Evolutionary conservation across 2,888 invertebrate species (phyloP).

Genomic region (Pasiphila rectangulata): DNA sequence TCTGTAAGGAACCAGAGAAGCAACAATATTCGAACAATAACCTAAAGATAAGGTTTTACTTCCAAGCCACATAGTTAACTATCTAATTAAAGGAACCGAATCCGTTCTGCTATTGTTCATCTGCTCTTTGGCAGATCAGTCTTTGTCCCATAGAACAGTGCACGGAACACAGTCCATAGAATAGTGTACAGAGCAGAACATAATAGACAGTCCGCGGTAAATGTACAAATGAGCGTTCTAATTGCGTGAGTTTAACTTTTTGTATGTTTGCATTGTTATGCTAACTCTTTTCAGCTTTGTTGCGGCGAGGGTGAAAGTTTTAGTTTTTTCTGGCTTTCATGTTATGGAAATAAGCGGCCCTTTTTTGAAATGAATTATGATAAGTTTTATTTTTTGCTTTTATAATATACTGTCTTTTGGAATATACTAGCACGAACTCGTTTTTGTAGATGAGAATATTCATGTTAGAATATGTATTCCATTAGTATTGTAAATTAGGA

Average conservation of each 20-base stretch:
- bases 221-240: slow-evolving; percentile 58
- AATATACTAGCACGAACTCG: too few species aligned
- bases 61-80: neutral
- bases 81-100: slow-evolving; percentile 1
- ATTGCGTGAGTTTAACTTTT: slow-evolving; percentile 55
- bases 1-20: too few species aligned
- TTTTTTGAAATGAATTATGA: slow-evolving; percentile 17
- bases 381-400: slow-evolving; percentile 14
- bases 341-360: slow-evolving; percentile 26
- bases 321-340: slow-evolving; percentile 29
- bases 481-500: too few species aligned
- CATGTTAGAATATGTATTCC: too few species aligned
- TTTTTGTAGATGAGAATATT: too few species aligned
- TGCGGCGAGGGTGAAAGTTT: slow-evolving; percentile 34
- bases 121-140: slow-evolving; percentile 8
- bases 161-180: slow-evolving; percentile 10
- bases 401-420: too few species aligned
- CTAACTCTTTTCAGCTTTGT: slow-evolving; percentile 43
- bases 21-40: too few species aligned
- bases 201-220: slow-evolving; percentile 53
- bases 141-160: slow-evolving; percentile 12
- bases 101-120: slow-evolving; percentile 1
- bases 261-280: slow-evolving; percentile 49
- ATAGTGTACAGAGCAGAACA: slow-evolving; percentile 3
- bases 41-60: neutral